Base-by-base conservation (phyloP, 2,113 vertebrate genomes). In the Pedionomus torquatus region DNA sequence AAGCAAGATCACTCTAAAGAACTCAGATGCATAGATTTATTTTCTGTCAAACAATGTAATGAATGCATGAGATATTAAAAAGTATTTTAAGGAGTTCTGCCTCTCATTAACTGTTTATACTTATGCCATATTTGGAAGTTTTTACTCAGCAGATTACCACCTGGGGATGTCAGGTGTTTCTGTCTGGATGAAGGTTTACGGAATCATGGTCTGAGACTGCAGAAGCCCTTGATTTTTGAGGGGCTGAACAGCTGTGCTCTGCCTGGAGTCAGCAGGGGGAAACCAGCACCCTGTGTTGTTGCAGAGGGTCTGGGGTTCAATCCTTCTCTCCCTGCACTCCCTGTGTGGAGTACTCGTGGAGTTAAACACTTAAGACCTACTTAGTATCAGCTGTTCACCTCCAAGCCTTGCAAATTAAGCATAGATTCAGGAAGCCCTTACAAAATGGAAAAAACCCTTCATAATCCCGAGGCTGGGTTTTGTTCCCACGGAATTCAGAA, bases 251-350 rank as follows among this genome's bases (percentile, higher is more conserved):
- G 20, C 35, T 10, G 30, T 44, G 25, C 14, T 46, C 25, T 15
- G 68, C 24, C 51, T 61, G 46, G 26, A 46, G 25, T 13, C 15
- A 35, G 19, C 0, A 33, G 70, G 43, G 74, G 82, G 30, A 17
- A 46, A 17, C 16, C 13, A 3, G 5, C 9, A 8, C 13, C 2
- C 1, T 0, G 0, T 17, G 28, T 16, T 48, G n/a, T 35, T 37
- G 6, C 2, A 3, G 41, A 39, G 37, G 10, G 17, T 16, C 7
- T 35, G 48, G 30, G 26, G 11, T 39, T 57, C 7, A 1, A 16
- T 61, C 13, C 16, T 61, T 18, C 10, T n/a, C 3, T 41, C 74
- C 23, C 10, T 41, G 25, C 7, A 1, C 49, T 51, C 11, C 0
- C 31, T 10, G 19, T 7, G 10, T 4, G 25, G 18, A 5, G 3